Conservation (phyloP, 1,140 invertebrate species). For the Adelges cooleyi region DNA sequence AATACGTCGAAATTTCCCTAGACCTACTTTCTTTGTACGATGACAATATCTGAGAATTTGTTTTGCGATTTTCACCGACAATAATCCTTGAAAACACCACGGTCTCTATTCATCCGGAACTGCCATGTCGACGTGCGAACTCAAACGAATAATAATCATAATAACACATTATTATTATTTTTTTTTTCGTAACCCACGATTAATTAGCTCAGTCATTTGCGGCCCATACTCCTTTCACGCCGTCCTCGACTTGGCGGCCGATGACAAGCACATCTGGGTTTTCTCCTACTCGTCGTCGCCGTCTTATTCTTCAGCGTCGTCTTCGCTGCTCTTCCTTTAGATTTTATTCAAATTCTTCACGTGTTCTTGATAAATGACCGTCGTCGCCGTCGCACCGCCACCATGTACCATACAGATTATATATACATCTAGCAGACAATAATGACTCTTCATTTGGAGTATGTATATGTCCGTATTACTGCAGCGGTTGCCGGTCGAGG, state of each 20-base stretch:
- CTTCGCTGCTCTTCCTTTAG: background rate
- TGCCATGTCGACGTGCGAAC: background rate
- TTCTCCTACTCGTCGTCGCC: background rate
- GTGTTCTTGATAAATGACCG: background rate
- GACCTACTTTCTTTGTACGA: no score
- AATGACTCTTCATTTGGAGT: background rate
- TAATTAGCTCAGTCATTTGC: background rate
- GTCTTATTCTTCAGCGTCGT: background rate
- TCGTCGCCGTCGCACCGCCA: background rate
- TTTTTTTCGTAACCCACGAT: background rate
- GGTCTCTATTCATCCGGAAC: background rate
- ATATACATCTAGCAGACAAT: background rate
- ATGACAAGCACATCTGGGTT: background rate
- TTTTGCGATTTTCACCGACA: background rate
- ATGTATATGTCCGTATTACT: background rate
- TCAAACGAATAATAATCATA: background rate
- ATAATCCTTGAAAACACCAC: background rate
- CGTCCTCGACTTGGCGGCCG: background rate
- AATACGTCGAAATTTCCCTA: no score
- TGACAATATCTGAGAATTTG: no score
- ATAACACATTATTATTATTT: background rate
- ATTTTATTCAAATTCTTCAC: constrained; percentile 5
- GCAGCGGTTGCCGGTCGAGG: no score
- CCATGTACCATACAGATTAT: background rate
- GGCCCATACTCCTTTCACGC: background rate